These are phyloP conservation scores for Cossypha heuglini DNA, from an alignment of 2,797 vertebrate species.

Conservation along the genomic window DNA sequence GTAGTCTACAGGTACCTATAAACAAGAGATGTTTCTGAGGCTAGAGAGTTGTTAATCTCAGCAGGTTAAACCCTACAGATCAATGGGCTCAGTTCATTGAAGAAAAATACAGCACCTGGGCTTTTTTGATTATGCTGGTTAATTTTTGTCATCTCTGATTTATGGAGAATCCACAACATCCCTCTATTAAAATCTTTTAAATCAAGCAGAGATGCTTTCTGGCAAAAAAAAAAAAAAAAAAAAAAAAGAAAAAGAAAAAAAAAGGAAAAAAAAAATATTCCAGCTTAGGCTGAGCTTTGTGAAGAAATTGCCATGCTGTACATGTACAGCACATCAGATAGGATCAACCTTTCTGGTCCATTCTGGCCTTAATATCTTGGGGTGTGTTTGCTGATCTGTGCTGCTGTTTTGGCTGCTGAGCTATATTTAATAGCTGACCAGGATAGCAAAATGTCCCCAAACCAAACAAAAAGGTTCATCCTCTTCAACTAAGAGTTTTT, in stretches of 20 bases:
- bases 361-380: neutral
- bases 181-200: neutral
- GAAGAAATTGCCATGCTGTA: neutral
- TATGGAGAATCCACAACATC: neutral
- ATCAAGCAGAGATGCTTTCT: neutral
- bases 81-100: neutral
- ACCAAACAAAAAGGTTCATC: neutral
- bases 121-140: neutral
- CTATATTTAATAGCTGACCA: neutral
- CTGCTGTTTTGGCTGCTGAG: neutral
- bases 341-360: neutral
- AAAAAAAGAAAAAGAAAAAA: too few relatives aligned
- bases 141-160: neutral
- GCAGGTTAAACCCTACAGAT: neutral
- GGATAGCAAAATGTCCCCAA: neutral
- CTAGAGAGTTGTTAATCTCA: neutral
- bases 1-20: neutral
- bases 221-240: neutral
- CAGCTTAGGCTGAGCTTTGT: neutral
- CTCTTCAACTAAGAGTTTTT: fast-evolving
- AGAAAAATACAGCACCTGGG: neutral
- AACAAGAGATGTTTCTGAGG: neutral
- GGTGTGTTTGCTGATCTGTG: neutral
- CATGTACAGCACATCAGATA: neutral
- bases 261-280: neutral